These are phyloP conservation scores for Spizaetus ornatus DNA, from an alignment of 2,113 vertebrate genomes.

Conservation along the genomic window DNA sequence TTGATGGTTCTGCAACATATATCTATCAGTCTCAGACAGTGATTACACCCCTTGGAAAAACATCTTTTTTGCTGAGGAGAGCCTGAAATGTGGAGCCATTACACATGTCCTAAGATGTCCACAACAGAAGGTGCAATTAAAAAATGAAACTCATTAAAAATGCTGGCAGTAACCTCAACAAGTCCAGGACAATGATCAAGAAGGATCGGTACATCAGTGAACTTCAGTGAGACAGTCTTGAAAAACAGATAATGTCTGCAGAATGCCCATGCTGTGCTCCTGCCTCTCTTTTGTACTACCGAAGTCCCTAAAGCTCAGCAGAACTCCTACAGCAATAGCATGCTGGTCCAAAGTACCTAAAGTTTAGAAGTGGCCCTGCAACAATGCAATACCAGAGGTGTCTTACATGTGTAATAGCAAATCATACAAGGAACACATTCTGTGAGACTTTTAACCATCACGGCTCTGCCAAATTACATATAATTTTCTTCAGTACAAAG, in stretches of 20 bases:
- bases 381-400: background rate
- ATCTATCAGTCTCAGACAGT: constrained; percentile 30
- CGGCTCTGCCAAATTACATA: background rate
- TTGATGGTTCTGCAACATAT: background rate
- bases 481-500: background rate
- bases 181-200: background rate
- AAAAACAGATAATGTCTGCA: background rate
- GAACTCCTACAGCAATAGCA: background rate
- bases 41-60: constrained; percentile 49
- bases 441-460: background rate
- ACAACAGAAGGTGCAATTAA: constrained; percentile 23
- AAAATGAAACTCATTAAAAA: constrained; percentile 44
- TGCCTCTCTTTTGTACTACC: background rate
- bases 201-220: background rate
- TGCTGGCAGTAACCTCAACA: background rate
- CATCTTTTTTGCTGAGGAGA: constrained; percentile 13
- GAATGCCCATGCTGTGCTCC: background rate
- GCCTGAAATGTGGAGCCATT: constrained; percentile 7
- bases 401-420: background rate
- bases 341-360: fast-evolving
- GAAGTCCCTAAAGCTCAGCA: background rate
- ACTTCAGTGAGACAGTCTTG: background rate
- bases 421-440: background rate
- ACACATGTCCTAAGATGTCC: background rate
- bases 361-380: background rate